Percentiles rank a stretch among this genome's conserved stretches.
Conservation (phyloP, 2,113 vertebrate species). For the Gadus chalcogrammus region DNA sequence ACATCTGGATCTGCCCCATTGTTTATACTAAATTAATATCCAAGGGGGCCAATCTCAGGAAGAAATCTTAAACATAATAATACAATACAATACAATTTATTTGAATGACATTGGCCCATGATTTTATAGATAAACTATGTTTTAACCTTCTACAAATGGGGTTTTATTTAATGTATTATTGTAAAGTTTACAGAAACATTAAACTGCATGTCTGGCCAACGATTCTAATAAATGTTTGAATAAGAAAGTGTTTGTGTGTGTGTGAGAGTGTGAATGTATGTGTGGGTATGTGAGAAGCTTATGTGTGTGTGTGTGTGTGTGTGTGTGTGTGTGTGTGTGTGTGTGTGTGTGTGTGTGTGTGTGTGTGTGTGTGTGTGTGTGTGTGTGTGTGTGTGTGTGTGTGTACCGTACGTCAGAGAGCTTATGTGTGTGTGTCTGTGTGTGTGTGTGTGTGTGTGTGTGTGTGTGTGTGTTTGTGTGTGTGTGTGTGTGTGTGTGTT, state of each 20-base stretch:
- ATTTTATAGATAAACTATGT: too few relatives aligned
- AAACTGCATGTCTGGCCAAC: too few relatives aligned
- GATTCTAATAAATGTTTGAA: too few relatives aligned
- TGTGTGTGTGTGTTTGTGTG: not conserved
- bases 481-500: not conserved
- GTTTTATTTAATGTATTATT: too few relatives aligned
- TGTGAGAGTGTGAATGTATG: not conserved
- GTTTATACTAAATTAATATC: too few relatives aligned
- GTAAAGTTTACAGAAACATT: too few relatives aligned
- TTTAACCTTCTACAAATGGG: too few relatives aligned
- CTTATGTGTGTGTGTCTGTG: not conserved
- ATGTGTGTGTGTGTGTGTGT: not conserved
- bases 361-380: not conserved
- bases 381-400: not conserved
- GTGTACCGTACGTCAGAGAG: not conserved
- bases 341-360: constrained; percentile 4
- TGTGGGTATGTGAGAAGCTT: not conserved
- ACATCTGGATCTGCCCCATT: too few relatives aligned
- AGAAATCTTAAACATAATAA: too few relatives aligned
- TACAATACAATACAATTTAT: too few relatives aligned
- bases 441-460: not conserved
- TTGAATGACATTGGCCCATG: too few relatives aligned
- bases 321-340: constrained; percentile 1
- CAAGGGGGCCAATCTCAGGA: too few relatives aligned
- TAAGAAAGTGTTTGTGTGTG: not conserved